phyloP scores from a whole-genome alignment of 2,888 invertebrate species.

The Pseudolycoriella hygida region DNA sequence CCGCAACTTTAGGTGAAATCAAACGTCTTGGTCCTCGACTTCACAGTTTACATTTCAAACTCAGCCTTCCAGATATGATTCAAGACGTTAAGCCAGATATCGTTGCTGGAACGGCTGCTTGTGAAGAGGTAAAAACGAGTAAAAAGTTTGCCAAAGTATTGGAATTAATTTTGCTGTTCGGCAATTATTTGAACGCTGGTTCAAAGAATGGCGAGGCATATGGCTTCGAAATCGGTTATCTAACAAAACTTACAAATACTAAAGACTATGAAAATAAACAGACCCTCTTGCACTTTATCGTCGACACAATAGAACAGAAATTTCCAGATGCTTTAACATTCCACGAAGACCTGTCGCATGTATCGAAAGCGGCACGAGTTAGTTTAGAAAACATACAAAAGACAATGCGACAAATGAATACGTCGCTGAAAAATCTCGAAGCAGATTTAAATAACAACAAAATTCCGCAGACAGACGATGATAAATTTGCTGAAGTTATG shows the following conservation, averaged over 20 bases:
- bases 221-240: conserved; percentile 91
- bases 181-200: conserved; percentile 95
- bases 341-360: conserved; percentile 74
- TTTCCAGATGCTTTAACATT: conserved; percentile 73
- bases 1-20: conserved; percentile 74
- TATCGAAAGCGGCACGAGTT: conserved; percentile 75
- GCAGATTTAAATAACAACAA: conserved; percentile 76
- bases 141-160: conserved; percentile 79
- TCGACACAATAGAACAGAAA: conserved; percentile 71
- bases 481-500: conserved; percentile 76
- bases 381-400: conserved; percentile 70
- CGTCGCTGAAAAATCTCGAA: conserved; percentile 72
- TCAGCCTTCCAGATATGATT: conserved; percentile 72
- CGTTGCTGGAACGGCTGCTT: conserved; percentile 87
- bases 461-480: conserved; percentile 61
- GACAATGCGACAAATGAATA: conserved; percentile 68
- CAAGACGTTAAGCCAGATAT: conserved; percentile 46
- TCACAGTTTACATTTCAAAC: conserved; percentile 76
- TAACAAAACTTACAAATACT: conserved; percentile 81
- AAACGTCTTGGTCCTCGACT: conserved; percentile 73
- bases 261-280: conserved; percentile 87
- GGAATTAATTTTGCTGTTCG: conserved; percentile 74
- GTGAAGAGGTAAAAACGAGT: conserved; percentile 81
- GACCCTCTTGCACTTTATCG: conserved; percentile 83
- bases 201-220: conserved; percentile 85